Conservation (phyloP, 2,888 invertebrate species). For the Ophraella communa region DNA sequence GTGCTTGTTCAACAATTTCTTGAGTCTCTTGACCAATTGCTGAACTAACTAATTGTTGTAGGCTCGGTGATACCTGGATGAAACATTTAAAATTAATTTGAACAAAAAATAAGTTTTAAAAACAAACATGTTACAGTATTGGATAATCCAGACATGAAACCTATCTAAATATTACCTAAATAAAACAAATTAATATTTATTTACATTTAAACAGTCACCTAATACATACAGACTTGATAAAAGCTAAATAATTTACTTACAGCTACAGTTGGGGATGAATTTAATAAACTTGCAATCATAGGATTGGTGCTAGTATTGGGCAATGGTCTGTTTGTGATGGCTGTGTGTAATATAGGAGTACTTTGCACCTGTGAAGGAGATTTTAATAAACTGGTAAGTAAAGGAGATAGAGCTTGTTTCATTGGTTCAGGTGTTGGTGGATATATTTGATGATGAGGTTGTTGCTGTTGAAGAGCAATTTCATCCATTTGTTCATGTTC, state of each 20-base stretch:
- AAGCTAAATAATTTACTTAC: conserved; percentile 23
- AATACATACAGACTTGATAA: too few species aligned
- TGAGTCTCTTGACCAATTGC: conserved; percentile 56
- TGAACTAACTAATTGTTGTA: conserved; percentile 63
- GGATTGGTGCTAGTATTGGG: conserved; percentile 54
- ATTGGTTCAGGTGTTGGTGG: conserved; percentile 39
- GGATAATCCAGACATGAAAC: too few species aligned
- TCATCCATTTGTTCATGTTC: conserved; percentile 51
- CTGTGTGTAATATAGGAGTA: conserved; percentile 57
- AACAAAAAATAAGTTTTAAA: neutral
- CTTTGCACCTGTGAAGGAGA: conserved; percentile 66
- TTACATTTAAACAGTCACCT: too few species aligned
- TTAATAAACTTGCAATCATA: conserved; percentile 65
- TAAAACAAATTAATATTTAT: too few species aligned
- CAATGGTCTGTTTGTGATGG: conserved; percentile 58
- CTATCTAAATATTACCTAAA: too few species aligned
- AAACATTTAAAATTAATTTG: neutral
- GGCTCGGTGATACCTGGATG: conserved; percentile 57
- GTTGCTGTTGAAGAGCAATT: conserved; percentile 30
- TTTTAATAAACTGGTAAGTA: conserved; percentile 83
- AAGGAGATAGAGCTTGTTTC: conserved; percentile 70
- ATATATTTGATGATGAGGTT: conserved; percentile 32
- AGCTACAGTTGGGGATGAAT: conserved; percentile 49
- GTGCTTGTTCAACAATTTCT: conserved; percentile 6
- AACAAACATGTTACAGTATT: too few species aligned